phyloP scores from a whole-genome alignment of 2,113 vertebrate species.

The Azemiops feae region DNA sequence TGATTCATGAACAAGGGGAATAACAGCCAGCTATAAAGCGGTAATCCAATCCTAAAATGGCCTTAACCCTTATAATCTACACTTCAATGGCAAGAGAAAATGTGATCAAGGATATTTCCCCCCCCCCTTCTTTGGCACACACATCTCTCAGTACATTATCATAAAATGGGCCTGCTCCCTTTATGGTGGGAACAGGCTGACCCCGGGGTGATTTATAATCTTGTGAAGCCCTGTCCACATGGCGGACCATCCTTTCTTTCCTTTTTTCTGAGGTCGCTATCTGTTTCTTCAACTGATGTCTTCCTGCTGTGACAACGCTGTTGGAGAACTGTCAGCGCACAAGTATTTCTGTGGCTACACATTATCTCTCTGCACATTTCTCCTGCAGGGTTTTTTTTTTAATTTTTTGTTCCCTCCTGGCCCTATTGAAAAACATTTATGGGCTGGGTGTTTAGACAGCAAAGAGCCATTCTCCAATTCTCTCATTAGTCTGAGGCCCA shows the following conservation, averaged over 20 bases:
- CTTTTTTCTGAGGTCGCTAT: slow-evolving; percentile 75
- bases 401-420: neutral
- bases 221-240: slow-evolving; percentile 84
- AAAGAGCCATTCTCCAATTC: slow-evolving; percentile 65
- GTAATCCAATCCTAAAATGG: slow-evolving; percentile 81
- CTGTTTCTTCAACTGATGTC: slow-evolving; percentile 93
- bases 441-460: slow-evolving; percentile 70
- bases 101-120: slow-evolving; percentile 88
- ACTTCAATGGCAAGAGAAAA: slow-evolving; percentile 81
- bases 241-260: slow-evolving; percentile 79
- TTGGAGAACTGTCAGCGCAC: slow-evolving; percentile 89
- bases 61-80: slow-evolving; percentile 82
- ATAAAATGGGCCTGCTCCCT: slow-evolving; percentile 76
- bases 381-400: slow-evolving; percentile 55
- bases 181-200: slow-evolving; percentile 89
- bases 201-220: slow-evolving; percentile 94
- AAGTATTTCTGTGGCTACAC: slow-evolving; percentile 78
- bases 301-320: slow-evolving; percentile 96
- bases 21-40: slow-evolving; percentile 80
- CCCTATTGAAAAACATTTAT: slow-evolving; percentile 70
- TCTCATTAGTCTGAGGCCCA: slow-evolving; percentile 73
- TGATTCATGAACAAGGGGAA: slow-evolving; percentile 81
- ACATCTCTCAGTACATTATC: slow-evolving; percentile 91
- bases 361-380: slow-evolving; percentile 75
- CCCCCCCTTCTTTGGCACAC: slow-evolving; percentile 62